These are phyloP conservation scores for Chamaea fasciata DNA, from an alignment of 2,113 vertebrate genomes.

Conservation along the genomic window DNA sequence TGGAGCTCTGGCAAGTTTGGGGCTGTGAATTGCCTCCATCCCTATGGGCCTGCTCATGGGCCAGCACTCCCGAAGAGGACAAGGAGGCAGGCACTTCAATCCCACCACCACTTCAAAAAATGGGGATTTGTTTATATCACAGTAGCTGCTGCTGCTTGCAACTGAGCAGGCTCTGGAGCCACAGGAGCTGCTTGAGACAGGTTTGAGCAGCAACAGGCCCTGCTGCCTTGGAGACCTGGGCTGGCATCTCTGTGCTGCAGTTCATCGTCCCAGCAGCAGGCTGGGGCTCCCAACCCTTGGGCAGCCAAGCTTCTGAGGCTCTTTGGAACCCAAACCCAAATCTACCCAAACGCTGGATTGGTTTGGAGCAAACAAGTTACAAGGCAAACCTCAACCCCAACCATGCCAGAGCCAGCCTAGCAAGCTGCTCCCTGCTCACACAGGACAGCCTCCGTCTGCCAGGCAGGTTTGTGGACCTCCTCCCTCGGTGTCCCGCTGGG, in stretches of 20 bases:
- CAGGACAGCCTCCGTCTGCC: not conserved
- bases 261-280: not conserved
- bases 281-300: not conserved
- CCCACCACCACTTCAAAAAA: not conserved
- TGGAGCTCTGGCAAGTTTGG: not conserved
- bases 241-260: not conserved
- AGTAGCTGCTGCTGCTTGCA: not conserved
- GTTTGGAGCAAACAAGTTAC: not conserved
- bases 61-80: not conserved
- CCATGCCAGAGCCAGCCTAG: not conserved
- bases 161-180: not conserved
- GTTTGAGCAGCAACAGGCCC: not conserved
- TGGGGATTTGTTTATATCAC: not conserved
- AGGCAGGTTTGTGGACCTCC: not conserved
- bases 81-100: not conserved
- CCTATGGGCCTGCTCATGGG: accelerated
- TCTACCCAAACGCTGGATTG: not conserved
- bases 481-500: not conserved
- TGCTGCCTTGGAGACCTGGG: not conserved
- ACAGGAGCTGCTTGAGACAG: not conserved
- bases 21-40: not conserved
- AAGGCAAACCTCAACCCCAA: not conserved
- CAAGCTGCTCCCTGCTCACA: not conserved
- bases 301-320: not conserved
- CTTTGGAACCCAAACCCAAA: not conserved